Conservation (phyloP, 2,888 invertebrate genomes). For the Agrochola lota region DNA sequence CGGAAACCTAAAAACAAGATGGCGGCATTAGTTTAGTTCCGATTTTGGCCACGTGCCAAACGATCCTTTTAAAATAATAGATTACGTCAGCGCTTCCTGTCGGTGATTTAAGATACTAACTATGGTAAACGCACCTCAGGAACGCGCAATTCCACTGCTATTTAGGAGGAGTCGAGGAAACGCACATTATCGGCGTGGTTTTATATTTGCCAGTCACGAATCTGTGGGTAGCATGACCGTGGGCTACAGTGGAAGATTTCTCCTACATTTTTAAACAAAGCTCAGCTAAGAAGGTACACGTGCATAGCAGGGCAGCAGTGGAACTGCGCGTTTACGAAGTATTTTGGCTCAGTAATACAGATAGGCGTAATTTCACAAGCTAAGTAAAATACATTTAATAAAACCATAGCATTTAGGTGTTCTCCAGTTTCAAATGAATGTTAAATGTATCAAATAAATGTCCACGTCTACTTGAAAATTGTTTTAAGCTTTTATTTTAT, state of each 20-base stretch:
- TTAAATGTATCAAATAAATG: slow-evolving; percentile 31
- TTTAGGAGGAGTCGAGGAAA: not conserved
- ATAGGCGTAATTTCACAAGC: slow-evolving; percentile 1
- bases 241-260: not conserved
- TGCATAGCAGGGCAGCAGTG: too few species aligned
- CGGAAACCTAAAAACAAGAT: too few species aligned
- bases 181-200: not conserved
- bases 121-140: too few species aligned
- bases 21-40: too few species aligned
- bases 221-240: not conserved
- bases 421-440: slow-evolving; percentile 27
- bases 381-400: not conserved
- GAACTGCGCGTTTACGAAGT: not conserved
- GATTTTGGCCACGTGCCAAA: not conserved
- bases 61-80: too few species aligned
- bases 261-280: not conserved
- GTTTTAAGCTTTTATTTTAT: not conserved
- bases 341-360: not conserved
- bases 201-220: not conserved
- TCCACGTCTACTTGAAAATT: slow-evolving; percentile 4
- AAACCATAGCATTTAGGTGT: slow-evolving; percentile 11
- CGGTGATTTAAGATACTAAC: not conserved
- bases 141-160: not conserved
- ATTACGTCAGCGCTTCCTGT: not conserved
- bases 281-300: too few species aligned